Evolutionary conservation across 2,797 vertebrate genomes (phyloP).

Genomic region (Sebastes iracundus): DNA sequence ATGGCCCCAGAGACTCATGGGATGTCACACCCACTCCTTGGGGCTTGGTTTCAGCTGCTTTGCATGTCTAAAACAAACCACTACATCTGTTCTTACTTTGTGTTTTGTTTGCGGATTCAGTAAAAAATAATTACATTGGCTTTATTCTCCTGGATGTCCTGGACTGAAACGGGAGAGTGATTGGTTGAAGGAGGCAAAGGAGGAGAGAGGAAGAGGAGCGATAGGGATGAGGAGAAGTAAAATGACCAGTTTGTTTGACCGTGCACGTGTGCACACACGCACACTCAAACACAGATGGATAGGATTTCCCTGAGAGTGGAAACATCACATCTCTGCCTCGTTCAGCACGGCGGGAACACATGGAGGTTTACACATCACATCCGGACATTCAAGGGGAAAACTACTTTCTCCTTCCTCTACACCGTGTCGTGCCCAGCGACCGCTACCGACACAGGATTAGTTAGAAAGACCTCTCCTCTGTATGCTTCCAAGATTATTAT

Average conservation of each 20-base stretch:
- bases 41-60: slow-evolving; percentile 89
- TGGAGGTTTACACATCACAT: slow-evolving; percentile 78
- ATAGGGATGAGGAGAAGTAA: slow-evolving; percentile 16
- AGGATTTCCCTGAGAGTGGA: slow-evolving; percentile 74
- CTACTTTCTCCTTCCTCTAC: slow-evolving; percentile 24
- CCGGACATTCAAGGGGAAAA: slow-evolving; percentile 63
- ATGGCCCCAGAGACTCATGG: slow-evolving; percentile 55
- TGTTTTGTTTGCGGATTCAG: slow-evolving; percentile 79
- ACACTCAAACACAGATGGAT: slow-evolving; percentile 56
- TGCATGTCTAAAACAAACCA: slow-evolving; percentile 87
- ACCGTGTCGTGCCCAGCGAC: slow-evolving; percentile 39
- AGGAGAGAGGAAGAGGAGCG: slow-evolving; percentile 48
- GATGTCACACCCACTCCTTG: slow-evolving; percentile 72
- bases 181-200: slow-evolving; percentile 48
- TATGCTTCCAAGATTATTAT: no score
- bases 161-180: slow-evolving; percentile 46
- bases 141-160: slow-evolving; percentile 77
- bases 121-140: slow-evolving; percentile 84
- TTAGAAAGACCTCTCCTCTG: neutral
- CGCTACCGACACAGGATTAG: slow-evolving; percentile 3
- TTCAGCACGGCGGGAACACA: slow-evolving; percentile 66
- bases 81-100: slow-evolving; percentile 87
- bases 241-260: neutral
- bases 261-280: neutral
- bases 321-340: slow-evolving; percentile 69